These are phyloP conservation scores for Brachypalpus laphriformis DNA, from an alignment of 2,888 invertebrate species.

Conservation along the genomic window DNA sequence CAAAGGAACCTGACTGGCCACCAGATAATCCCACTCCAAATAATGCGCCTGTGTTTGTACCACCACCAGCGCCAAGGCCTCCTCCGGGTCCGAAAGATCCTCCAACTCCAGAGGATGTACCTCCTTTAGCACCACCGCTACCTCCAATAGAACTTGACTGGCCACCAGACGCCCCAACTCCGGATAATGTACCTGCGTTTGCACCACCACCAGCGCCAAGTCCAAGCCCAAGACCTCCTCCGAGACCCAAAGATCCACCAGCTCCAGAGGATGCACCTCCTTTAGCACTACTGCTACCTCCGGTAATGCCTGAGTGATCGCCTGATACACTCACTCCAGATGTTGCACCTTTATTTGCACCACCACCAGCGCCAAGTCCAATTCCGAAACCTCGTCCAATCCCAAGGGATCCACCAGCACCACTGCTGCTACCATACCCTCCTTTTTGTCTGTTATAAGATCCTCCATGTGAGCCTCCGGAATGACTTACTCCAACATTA, in stretches of 20 bases:
- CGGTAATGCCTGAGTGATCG: background rate
- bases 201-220: background rate
- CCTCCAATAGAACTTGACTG: background rate
- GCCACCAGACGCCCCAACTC: background rate
- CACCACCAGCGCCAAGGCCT: background rate
- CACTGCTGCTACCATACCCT: background rate
- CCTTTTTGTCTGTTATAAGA: background rate
- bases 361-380: background rate
- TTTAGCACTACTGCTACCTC: background rate
- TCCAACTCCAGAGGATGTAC: background rate
- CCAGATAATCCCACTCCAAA: background rate
- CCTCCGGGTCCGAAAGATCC: constrained; percentile 11
- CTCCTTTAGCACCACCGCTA: background rate
- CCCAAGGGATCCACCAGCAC: background rate
- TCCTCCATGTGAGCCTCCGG: background rate
- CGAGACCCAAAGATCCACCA: constrained; percentile 1
- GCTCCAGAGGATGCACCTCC: background rate
- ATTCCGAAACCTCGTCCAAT: constrained; percentile 21
- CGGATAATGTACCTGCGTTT: background rate
- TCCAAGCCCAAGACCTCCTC: constrained; percentile 11
- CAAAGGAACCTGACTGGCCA: background rate
- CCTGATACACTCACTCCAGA: background rate
- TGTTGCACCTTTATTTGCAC: background rate
- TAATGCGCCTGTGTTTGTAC: background rate
- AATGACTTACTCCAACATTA: no score